Evolutionary conservation across 2,797 vertebrate species (phyloP), one percentile per base, ranked within the genome.

Genomic region (Spea hammondii): DNA sequence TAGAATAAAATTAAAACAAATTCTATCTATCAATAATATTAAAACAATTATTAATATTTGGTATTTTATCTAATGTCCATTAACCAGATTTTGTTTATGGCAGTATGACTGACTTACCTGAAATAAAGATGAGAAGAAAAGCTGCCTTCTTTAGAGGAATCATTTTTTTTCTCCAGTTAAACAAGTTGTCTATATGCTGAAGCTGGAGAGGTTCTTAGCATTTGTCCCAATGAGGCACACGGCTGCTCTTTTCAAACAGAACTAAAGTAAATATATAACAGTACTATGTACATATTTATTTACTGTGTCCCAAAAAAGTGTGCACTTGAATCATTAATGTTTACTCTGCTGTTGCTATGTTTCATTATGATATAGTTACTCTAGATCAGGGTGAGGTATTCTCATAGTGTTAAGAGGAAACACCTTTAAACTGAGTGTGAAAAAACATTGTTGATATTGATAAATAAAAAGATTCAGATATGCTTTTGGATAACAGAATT

Each of bases 291-390:
- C 72, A 80, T 75, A 60, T 51, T 75, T 75, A 48, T 65, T 70
- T 50, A 70, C 45, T 12, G 67, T 57, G 72, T 9, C 78, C 72
- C 74, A 80, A 75, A 70, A 68, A 80, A 70, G 59, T 80, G 59
- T 80, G 49, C 51, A 44, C 67, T 80, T 80, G 78, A 72, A 72
- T 80, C 78, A 80, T 75, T 65, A 8, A 6, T 80, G 78, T 80
- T 80, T 75, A 80, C 46, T 75, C 14, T 69, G 14, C 9, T 14
- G 78, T 80, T 80, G 72, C 78, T 80, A 80, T 57, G 78, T 57
- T 69, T 80, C 72, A 55, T 46, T 65, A 55, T 69, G 9, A n/a
- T 32, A 69, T n/a, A 49, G 9, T 50, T 69, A 10, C n/a, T 32
- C 32, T 32, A 32, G 32, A n/a, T 4, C 4, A 51, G 47, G 78